Percentiles rank a stretch among this genome's conserved stretches.
These are phyloP conservation scores for Hemibagrus guttatus DNA, from an alignment of 2,797 vertebrate genomes.

Conservation along the genomic window DNA sequence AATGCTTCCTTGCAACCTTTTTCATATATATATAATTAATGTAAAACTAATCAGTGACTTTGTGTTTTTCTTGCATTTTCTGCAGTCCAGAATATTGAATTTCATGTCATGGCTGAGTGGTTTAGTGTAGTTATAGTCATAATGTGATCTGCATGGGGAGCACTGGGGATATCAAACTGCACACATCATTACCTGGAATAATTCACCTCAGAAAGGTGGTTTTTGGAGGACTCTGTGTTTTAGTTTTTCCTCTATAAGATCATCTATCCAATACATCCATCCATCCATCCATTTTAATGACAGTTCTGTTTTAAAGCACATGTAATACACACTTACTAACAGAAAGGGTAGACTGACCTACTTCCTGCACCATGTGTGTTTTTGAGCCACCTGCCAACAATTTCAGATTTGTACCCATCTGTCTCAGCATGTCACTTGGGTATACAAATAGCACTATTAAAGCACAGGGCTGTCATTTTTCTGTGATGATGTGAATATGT, in stretches of 20 bases:
- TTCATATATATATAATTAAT: neutral
- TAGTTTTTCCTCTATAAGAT: too few relatives aligned
- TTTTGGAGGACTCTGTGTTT: too few relatives aligned
- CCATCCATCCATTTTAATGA: neutral
- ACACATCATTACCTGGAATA: neutral
- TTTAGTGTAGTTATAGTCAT: neutral
- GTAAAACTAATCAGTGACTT: neutral
- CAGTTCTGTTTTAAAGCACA: neutral
- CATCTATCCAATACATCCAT: neutral
- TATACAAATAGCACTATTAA: neutral
- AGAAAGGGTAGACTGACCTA: neutral
- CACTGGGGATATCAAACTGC: neutral
- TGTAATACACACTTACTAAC: neutral
- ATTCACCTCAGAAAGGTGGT: neutral
- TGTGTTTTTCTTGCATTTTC: neutral
- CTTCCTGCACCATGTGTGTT: neutral
- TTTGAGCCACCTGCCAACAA: neutral
- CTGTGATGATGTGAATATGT: neutral
- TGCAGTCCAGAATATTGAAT: neutral
- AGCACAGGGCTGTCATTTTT: neutral
- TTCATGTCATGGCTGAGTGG: neutral
- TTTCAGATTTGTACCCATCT: neutral
- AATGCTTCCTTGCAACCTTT: neutral
- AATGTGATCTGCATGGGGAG: neutral
- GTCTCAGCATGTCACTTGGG: neutral